Evolutionary conservation across 2,113 vertebrate genomes (phyloP), one percentile per base, ranked within the genome.

Genomic region (Gadus chalcogrammus): DNA sequence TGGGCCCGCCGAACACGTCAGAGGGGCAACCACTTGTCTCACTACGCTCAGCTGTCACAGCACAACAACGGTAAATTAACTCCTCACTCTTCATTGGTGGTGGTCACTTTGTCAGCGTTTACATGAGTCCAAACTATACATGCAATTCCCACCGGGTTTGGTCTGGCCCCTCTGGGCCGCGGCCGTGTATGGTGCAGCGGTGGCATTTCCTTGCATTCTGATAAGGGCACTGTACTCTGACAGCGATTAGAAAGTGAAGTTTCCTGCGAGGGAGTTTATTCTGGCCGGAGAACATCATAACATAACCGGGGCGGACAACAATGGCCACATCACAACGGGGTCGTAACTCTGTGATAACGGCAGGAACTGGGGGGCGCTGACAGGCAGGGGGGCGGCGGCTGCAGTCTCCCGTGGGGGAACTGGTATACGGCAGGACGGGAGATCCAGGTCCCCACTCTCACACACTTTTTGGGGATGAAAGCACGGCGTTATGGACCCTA

Each of bases 181-280:
- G 69, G 75, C 74, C 58, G 62, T 85, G 75, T 80, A 64, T 85
- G 75, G 79, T 60, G 82, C 75, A 79, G 70, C 83, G 76, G 71
- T 76, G 78, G 82, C 79, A 85, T 88, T 91, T 90, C 87, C 86
- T 87, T 75, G 74, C 76, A 87, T 87, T 86, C 84, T 85, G 70
- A 84, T 72, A 56, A 67, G 71, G 74, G 75, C 70, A 71, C 79
- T 80, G 78, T 80, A 65, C 75, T 78, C 68, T 74, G 82, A 77
- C 72, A 52, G 72, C 79, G 79, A 82, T 81, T 69, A 85, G 82
- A 87, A 87, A 89, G 78, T 77, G 74, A 81, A 85, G 80, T 88
- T 90, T 89, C 87, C 90, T 89, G 84, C 85, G 84, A 85, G 81
- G 75, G 70, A 48, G 76, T 87, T 89, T 90, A 80, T 85, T 84